A percentile compares a stretch with the other conserved stretches of the same genome.
Evolutionary conservation across 2,888 invertebrate species (phyloP).

Genomic region (Pheosia tremula): DNA sequence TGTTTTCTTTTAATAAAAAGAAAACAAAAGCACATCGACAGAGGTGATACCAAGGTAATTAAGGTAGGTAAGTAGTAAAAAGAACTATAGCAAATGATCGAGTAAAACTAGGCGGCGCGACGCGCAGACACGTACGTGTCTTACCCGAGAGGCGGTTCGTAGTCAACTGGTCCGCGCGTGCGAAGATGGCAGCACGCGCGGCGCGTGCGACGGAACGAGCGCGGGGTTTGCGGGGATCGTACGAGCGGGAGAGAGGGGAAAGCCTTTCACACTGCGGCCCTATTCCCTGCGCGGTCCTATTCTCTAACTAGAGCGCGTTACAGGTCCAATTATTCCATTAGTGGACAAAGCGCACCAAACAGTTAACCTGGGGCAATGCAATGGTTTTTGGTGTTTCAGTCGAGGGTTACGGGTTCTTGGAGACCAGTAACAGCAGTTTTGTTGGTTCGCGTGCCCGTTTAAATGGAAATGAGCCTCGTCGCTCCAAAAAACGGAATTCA

Average conservation of each 20-base stretch:
- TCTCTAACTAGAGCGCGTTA: not conserved
- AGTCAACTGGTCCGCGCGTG: no score
- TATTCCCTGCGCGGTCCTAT: not conserved
- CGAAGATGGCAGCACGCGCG: no score
- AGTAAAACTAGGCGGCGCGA: no score
- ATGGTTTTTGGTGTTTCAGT: not conserved
- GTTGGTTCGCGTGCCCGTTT: constrained; percentile 3
- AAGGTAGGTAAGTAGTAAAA: no score
- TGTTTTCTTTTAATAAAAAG: constrained; percentile 35
- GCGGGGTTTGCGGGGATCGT: no score
- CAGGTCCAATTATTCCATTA: not conserved
- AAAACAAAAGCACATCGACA: not conserved
- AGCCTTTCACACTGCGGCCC: not conserved
- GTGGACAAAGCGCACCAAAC: not conserved
- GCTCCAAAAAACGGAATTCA: no score
- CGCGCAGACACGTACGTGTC: no score
- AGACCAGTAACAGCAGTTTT: not conserved
- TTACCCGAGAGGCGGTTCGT: no score
- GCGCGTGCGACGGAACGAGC: no score
- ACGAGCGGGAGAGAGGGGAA: not conserved
- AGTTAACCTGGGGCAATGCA: not conserved
- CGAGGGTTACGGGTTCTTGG: not conserved
- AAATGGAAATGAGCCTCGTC: constrained; percentile 7
- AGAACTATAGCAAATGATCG: no score
- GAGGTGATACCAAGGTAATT: not conserved